phyloP scores from a whole-genome alignment of 2,888 invertebrate species.

The Iphiclides podalirius region DNA sequence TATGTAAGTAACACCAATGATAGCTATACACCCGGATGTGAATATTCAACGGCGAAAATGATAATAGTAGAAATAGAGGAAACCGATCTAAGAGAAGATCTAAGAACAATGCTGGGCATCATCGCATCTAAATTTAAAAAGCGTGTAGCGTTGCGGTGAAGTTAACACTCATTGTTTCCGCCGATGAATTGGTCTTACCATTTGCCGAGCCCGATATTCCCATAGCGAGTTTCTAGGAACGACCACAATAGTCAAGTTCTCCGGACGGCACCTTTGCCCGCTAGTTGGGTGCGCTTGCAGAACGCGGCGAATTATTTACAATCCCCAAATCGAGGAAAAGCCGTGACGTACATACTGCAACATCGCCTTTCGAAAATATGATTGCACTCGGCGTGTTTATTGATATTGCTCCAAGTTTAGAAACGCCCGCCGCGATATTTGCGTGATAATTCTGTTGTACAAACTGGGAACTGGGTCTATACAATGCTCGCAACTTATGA shows the following conservation, averaged over 20 bases:
- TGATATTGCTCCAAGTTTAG: slow-evolving; percentile 16
- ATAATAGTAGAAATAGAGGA: no score
- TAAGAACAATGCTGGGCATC: slow-evolving; percentile 41
- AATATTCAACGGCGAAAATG: no score
- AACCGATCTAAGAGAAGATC: slow-evolving; percentile 5
- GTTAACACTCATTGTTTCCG: slow-evolving; percentile 63
- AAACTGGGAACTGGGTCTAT: slow-evolving; percentile 5
- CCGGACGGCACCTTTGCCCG: slow-evolving; percentile 49
- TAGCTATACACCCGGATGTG: no score
- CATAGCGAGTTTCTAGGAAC: slow-evolving; percentile 49
- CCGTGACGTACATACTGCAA: slow-evolving; percentile 12
- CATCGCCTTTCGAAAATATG: slow-evolving; percentile 12
- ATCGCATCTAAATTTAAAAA: slow-evolving; percentile 48
- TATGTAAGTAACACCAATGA: no score
- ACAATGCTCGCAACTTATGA: slow-evolving; percentile 18
- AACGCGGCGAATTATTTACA: slow-evolving; percentile 35
- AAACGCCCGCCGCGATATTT: slow-evolving; percentile 7
- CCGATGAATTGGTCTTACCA: slow-evolving; percentile 33
- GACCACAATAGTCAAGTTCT: slow-evolving; percentile 52
- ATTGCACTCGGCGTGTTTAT: slow-evolving; percentile 18
- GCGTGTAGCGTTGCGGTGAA: slow-evolving; percentile 45
- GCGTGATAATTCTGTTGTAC: not conserved
- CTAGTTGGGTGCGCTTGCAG: slow-evolving; percentile 31
- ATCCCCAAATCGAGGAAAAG: slow-evolving; percentile 42
- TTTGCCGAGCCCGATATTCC: slow-evolving; percentile 22